phyloP scores from a whole-genome alignment of 2,888 invertebrate species.

The Ryuthela nishihirai region DNA sequence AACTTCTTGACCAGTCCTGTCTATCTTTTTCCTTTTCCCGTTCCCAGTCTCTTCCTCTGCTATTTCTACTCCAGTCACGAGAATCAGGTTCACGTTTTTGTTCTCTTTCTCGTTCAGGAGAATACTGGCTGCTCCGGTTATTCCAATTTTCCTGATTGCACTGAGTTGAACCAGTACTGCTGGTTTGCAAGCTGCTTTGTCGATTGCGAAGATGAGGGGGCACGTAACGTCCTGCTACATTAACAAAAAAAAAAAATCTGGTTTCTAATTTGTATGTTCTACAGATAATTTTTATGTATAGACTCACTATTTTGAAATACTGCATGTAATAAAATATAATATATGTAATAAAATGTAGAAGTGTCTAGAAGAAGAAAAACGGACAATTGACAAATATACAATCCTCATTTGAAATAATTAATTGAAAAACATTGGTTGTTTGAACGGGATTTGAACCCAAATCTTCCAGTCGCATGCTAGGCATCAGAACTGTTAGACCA shows the following conservation, averaged over 20 bases:
- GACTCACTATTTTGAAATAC: too few species aligned
- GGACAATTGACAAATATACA: too few species aligned
- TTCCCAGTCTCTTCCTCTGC: slow-evolving; percentile 11
- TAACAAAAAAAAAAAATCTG: background rate
- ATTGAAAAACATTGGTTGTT: too few species aligned
- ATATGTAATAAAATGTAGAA: too few species aligned
- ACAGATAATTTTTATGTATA: too few species aligned
- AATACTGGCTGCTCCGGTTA: background rate
- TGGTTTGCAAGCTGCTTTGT: slow-evolving; percentile 13
- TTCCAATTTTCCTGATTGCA: slow-evolving; percentile 1
- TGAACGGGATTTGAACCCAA: too few species aligned
- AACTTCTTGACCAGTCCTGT: background rate
- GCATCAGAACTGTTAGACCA: too few species aligned
- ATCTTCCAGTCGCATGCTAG: too few species aligned
- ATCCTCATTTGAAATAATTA: too few species aligned
- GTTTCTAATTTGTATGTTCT: background rate
- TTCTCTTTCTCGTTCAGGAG: slow-evolving; percentile 5
- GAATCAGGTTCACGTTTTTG: slow-evolving; percentile 12
- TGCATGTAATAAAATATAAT: too few species aligned
- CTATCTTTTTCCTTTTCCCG: slow-evolving; percentile 21
- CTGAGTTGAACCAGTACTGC: too few species aligned
- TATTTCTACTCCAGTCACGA: slow-evolving; percentile 4
- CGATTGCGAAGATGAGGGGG: slow-evolving; percentile 85
- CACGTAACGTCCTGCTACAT: slow-evolving; percentile 60
- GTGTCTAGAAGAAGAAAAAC: too few species aligned